Conservation (phyloP, 2,113 vertebrate species). For the Plecotus auritus region DNA sequence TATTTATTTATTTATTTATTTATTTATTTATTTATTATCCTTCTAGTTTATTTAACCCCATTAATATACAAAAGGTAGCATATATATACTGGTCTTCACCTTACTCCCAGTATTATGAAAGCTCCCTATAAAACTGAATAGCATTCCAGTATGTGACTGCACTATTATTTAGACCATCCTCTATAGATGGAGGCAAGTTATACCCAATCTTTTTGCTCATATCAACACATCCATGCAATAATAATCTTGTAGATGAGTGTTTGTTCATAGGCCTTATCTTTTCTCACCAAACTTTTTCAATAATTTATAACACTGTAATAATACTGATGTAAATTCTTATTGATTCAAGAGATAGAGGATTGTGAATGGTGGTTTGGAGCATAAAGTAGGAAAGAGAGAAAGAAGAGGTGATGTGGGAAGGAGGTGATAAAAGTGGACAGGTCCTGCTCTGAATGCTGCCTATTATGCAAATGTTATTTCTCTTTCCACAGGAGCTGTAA, state of each 20-base stretch:
- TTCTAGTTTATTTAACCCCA: neutral
- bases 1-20: neutral
- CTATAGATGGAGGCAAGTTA: neutral
- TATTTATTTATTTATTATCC: neutral
- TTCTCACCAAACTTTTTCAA: neutral
- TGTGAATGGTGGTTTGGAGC: neutral
- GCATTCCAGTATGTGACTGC: neutral
- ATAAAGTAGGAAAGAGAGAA: neutral
- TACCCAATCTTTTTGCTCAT: neutral
- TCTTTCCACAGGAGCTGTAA: neutral
- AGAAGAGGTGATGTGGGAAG: neutral
- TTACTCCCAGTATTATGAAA: neutral
- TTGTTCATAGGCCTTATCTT: neutral
- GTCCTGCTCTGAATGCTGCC: neutral
- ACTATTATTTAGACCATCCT: neutral
- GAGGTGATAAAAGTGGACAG: accelerated
- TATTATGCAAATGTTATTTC: neutral
- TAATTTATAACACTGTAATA: neutral
- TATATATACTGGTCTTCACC: neutral
- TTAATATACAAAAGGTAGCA: neutral
- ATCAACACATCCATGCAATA: neutral
- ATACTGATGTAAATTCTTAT: neutral
- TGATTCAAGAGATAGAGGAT: neutral
- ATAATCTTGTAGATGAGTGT: neutral
- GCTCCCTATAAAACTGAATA: neutral